Base-by-base conservation (phyloP, 2,113 vertebrate genomes). In the Caracal caracal region DNA sequence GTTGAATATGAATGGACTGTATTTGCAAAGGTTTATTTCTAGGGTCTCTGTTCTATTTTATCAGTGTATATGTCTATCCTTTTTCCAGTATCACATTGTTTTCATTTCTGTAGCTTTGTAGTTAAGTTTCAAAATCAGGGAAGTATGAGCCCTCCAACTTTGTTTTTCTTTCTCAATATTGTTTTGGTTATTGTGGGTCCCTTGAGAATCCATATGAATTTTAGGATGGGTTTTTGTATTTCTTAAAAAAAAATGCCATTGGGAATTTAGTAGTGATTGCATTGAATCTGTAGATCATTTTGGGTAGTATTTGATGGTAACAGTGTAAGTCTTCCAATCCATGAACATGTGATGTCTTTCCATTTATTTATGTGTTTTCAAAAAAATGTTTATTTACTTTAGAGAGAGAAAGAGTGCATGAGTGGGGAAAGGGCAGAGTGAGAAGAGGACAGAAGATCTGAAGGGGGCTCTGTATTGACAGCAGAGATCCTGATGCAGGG, bases 61-160 rank as follows among this genome's bases (percentile, higher is more conserved):
- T 35, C 73, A 56, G 20, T 47, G 24, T 84, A 1, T 17, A n/a
- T 68, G n/a, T 96, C 19, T 51, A 2, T 71, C 49, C 47, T 86
- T 43, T 35, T 56, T 53, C 40, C 17, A 63, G 13, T 37, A 53
- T 43, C 37, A 90, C 35, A 49, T 9, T 37, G 17, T 90, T 93
- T 73, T 65, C 22, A 80, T 94, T 93, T 65, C 24, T 56, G 2
- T 86, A 43, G 24, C 30, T 90, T 80, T 65, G 61, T 33, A 35
- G 53, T 43, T 90, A 86, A 86, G 59, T 37, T 96, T 59, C 91
- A 37, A 91, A 66, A 47, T 65, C 63, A 92, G 43, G 73, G 33
- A 84, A 93, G 3, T 82, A 1, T 24, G 51, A 59, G 26, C 70
- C 33, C 51, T 59, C n/a, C 56, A 56, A 17, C 24, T 80, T 6